Base-by-base conservation (phyloP, 2,888 invertebrate species). In the Dryococelus australis region DNA sequence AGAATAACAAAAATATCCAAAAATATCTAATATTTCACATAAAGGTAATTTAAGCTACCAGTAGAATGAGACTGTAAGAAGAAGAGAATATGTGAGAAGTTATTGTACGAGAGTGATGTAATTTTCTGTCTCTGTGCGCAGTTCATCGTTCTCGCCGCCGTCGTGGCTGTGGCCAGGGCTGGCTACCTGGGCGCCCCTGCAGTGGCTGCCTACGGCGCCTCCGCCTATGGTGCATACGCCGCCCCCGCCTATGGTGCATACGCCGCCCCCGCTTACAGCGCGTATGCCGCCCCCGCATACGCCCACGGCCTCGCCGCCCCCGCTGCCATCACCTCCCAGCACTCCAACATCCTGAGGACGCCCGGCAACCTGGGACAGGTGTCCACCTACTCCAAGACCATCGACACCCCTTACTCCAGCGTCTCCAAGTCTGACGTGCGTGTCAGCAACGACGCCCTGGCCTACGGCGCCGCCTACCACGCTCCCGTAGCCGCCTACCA, bases 311-410 rank as follows among this genome's bases (percentile, higher is more conserved):
- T n/a, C n/a, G n/a, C n/a, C n/a, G n/a, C n/a, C n/a, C 85, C 51
- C 6, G 91, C 92, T 88, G 91, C 92, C 89, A 92, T 95, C 89
- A 90, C 94, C 94, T 53, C 93, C 94, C 88, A 95, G 95, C 91
- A 95, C 94, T 86, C 89, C 65, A 65, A 65, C 65, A 65, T 65
- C 65, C 65, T 65, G 65, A 65, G 65, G 65, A n/a, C 65, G 65
- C 65, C 65, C 65, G 65, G 65, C 65, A 65, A 65, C 65, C 65
- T 65, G 65, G 65, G 65, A 65, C 65, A 65, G n/a, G 65, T 65
- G 65, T 65, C 65, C 65, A 65, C 65, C 65, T 65, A 65, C 65
- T 65, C 65, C 65, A 65, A 65, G 65, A 65, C 65, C 65, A 65
- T 65, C 65, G 65, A 65, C 65, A 65, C 65, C 2, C 65, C 65